Percentiles rank a stretch among this genome's conserved stretches.
These are phyloP conservation scores for Teleogryllus occipitalis DNA, from an alignment of 1,140 invertebrate species.

Conservation along the genomic window DNA sequence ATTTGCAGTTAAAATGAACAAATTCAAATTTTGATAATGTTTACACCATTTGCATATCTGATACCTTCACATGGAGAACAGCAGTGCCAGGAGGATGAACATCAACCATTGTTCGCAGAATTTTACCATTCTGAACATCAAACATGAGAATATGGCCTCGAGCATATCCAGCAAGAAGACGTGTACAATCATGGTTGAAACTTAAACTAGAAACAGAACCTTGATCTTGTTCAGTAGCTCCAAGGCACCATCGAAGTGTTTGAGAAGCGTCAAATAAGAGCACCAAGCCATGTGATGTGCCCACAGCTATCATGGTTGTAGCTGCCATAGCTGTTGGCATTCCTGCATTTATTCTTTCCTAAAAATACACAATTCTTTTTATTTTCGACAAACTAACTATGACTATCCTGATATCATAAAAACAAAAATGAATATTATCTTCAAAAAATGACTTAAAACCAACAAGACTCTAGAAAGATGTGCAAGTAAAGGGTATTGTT, in stretches of 20 bases:
- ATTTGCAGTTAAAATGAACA: neutral
- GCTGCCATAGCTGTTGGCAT: slow-evolving; percentile 74
- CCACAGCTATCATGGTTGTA: slow-evolving; percentile 72
- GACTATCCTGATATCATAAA: neutral
- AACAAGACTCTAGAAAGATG: too few relatives aligned
- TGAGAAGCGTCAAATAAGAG: slow-evolving; percentile 81
- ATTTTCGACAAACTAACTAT: too few relatives aligned
- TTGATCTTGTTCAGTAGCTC: slow-evolving; percentile 58
- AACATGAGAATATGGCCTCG: slow-evolving; percentile 79
- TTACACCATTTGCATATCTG: neutral
- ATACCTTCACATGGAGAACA: slow-evolving; percentile 74
- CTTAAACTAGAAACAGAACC: slow-evolving; percentile 66
- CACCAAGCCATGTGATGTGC: slow-evolving; percentile 87
- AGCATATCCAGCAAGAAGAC: slow-evolving; percentile 79
- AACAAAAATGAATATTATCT: neutral
- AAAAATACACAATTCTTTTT: slow-evolving; percentile 28
- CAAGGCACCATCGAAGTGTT: slow-evolving; percentile 72
- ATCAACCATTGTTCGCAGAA: slow-evolving; percentile 72
- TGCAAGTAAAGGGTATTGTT: too few relatives aligned
- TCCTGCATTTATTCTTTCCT: slow-evolving; percentile 84
- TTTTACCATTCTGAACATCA: slow-evolving; percentile 64
- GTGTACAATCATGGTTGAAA: slow-evolving; percentile 78
- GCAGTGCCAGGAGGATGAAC: slow-evolving; percentile 81
- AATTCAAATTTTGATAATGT: too few relatives aligned
- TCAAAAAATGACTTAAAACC: neutral